These are phyloP conservation scores for Hedychridium roseum DNA, from an alignment of 2,888 invertebrate species.

Conservation along the genomic window DNA sequence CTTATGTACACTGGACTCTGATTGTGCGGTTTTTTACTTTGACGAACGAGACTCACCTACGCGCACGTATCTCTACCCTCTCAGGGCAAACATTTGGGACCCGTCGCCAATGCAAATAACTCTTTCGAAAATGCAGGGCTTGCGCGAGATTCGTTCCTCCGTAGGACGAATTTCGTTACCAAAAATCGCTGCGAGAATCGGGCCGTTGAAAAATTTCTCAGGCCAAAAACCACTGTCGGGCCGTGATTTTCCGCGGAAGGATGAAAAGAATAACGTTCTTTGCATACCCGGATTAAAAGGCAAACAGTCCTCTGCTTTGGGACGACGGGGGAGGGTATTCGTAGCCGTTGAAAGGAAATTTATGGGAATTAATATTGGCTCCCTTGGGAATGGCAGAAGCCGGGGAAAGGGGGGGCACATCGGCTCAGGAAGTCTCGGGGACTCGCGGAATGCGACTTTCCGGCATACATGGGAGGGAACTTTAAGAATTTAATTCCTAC, in stretches of 20 bases:
- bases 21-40: too few relatives aligned
- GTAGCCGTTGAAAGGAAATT: slow-evolving; percentile 62
- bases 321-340: slow-evolving; percentile 37
- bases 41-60: too few relatives aligned
- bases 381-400: slow-evolving; percentile 41
- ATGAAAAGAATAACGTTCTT: slow-evolving; percentile 58
- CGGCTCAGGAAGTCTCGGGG: slow-evolving; percentile 44
- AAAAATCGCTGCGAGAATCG: too few relatives aligned
- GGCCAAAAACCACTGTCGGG: background rate
- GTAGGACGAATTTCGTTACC: too few relatives aligned
- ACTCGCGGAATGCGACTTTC: slow-evolving; percentile 62
- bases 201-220: background rate
- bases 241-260: slow-evolving; percentile 7
- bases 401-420: slow-evolving; percentile 17
- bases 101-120: too few relatives aligned
- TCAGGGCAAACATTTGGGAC: too few relatives aligned
- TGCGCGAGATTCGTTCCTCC: too few relatives aligned
- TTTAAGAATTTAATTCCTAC: slow-evolving; percentile 64
- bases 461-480: slow-evolving; percentile 58
- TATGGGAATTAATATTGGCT: slow-evolving; percentile 65
- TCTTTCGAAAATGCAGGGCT: background rate
- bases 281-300: slow-evolving; percentile 61
- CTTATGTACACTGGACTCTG: too few relatives aligned
- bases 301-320: slow-evolving; percentile 50
- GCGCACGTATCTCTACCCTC: too few relatives aligned